Evolutionary conservation across 2,888 invertebrate genomes (phyloP).

Genomic region (Charanyca ferruginea): DNA sequence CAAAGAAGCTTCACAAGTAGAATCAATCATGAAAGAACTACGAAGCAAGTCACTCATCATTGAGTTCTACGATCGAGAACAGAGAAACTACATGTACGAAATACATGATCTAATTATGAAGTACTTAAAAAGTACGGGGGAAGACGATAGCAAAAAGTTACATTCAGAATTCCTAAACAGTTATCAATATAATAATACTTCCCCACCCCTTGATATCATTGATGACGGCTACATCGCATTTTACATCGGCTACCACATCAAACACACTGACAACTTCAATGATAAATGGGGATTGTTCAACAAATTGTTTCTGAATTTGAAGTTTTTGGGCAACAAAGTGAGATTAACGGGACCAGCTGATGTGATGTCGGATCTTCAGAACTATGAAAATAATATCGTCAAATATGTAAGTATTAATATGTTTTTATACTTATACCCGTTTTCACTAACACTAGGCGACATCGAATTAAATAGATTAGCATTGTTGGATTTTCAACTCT

Average conservation of each 20-base stretch:
- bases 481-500: not conserved
- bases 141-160: constrained; percentile 84
- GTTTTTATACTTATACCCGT: too few relatives aligned
- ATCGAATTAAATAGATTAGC: not conserved
- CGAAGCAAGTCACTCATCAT: constrained; percentile 93
- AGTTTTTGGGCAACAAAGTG: constrained; percentile 94
- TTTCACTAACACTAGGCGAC: not conserved
- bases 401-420: constrained; percentile 82
- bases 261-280: constrained; percentile 85
- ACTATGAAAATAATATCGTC: constrained; percentile 92
- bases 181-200: constrained; percentile 88
- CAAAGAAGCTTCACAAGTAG: constrained; percentile 85
- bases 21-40: constrained; percentile 92
- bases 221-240: constrained; percentile 94
- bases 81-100: constrained; percentile 92
- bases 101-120: constrained; percentile 93
- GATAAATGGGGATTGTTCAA: constrained; percentile 90
- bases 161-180: constrained; percentile 92
- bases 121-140: constrained; percentile 89
- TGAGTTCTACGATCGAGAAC: constrained; percentile 91
- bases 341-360: constrained; percentile 93
- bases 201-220: constrained; percentile 91
- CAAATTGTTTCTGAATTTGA: constrained; percentile 92
- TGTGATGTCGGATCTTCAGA: constrained; percentile 92
- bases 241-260: constrained; percentile 94